These are phyloP conservation scores for Trissonchulus sp. DNA, from an alignment of 2,888 invertebrate species.

Conservation along the genomic window DNA sequence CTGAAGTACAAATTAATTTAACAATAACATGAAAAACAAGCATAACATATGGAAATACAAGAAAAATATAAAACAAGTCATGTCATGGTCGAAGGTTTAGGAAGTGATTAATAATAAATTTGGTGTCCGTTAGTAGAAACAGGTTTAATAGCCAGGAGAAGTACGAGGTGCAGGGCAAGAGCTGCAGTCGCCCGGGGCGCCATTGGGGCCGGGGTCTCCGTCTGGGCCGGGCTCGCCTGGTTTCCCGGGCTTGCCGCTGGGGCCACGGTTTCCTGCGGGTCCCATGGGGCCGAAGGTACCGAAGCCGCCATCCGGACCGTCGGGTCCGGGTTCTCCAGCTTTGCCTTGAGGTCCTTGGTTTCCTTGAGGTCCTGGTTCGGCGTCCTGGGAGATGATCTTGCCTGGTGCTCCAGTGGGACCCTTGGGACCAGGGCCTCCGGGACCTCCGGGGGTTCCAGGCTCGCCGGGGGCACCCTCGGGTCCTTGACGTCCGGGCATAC, in stretches of 20 bases:
- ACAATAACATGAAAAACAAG: no score
- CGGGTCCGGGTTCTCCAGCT: neutral
- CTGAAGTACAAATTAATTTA: no score
- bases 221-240: neutral
- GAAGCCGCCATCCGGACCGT: neutral
- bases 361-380: conserved; percentile 1
- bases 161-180: conserved; percentile 21
- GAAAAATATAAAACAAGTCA: no score
- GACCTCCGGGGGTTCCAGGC: neutral
- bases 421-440: neutral
- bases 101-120: no score
- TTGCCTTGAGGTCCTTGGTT: neutral
- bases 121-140: no score
- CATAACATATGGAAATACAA: no score
- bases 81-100: no score
- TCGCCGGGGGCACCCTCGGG: neutral
- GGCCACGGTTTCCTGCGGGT: neutral
- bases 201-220: neutral
- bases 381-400: neutral
- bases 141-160: conserved; percentile 9
- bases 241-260: neutral
- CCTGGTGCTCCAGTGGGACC: neutral
- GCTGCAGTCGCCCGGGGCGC: neutral
- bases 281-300: neutral
- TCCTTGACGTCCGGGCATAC: neutral